phyloP scores from a whole-genome alignment of 2,113 vertebrate species.

The Nothoprocta pentlandii region DNA sequence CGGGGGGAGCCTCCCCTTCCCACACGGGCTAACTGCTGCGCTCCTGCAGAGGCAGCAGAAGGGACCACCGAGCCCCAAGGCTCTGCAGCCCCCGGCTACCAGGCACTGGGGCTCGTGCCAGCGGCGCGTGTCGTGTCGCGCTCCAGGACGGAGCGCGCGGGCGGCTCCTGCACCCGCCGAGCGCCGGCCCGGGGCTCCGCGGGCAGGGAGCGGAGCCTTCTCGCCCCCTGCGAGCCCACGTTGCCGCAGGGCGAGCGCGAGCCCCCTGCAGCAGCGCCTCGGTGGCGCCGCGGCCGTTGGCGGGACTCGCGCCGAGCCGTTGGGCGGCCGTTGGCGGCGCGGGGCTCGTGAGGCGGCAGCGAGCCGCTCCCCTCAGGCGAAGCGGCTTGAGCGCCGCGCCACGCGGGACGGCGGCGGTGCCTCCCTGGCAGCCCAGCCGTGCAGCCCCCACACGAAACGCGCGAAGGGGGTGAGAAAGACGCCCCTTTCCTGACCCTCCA shows the following conservation, averaged over 20 bases:
- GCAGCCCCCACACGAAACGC: background rate
- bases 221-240: background rate
- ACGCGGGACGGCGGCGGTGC: background rate
- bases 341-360: no score
- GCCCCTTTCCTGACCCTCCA: background rate
- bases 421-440: background rate
- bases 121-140: background rate
- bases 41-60: background rate
- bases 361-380: background rate
- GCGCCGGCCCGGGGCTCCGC: accelerated
- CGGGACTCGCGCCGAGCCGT: no score
- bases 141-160: background rate
- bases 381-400: background rate
- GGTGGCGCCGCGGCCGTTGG: no score
- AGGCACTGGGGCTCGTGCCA: accelerated
- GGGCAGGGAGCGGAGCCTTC: background rate
- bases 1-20: background rate
- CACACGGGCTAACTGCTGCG: accelerated
- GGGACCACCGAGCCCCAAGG: accelerated
- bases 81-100: background rate
- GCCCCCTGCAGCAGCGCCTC: no score
- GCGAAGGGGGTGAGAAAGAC: accelerated
- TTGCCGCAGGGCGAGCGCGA: no score
- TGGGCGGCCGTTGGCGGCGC: background rate
- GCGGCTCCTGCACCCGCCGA: background rate